phyloP scores from a whole-genome alignment of 2,888 invertebrate species.

The Heliconius charithonia region DNA sequence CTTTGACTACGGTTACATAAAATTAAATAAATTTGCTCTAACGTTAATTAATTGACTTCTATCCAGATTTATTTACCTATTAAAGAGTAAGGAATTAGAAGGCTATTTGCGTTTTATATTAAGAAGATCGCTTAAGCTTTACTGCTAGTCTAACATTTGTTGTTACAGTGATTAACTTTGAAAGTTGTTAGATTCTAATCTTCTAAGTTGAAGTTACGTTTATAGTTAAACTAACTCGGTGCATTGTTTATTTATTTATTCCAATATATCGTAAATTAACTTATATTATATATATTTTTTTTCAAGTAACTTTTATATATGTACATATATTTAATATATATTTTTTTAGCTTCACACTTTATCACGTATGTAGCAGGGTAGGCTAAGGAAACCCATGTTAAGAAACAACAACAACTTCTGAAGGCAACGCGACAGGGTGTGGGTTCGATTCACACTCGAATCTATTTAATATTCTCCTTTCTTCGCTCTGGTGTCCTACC shows the following conservation, averaged over 20 bases:
- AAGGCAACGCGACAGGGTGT: no score
- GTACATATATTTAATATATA: no score
- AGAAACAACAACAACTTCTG: no score
- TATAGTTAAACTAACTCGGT: not conserved
- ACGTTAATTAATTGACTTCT: not conserved
- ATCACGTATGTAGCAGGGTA: no score
- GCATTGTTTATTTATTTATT: no score
- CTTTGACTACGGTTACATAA: not conserved
- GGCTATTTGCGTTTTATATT: constrained; percentile 1
- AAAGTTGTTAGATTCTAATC: not conserved
- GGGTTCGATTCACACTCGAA: no score
- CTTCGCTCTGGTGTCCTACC: no score
- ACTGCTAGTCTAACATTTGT: not conserved
- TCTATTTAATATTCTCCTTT: no score
- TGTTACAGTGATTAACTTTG: not conserved
- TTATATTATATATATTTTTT: no score
- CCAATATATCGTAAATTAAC: no score
- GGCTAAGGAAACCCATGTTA: no score
- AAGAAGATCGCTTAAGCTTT: not conserved
- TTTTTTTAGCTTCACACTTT: not conserved
- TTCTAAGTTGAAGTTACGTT: not conserved
- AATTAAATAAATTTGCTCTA: not conserved
- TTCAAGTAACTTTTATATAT: no score
- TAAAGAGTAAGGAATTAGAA: not conserved
- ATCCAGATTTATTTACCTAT: not conserved